Evolutionary conservation across 2,113 vertebrate genomes (phyloP).

Genomic region (Cryptomyrus ogoouensis): DNA sequence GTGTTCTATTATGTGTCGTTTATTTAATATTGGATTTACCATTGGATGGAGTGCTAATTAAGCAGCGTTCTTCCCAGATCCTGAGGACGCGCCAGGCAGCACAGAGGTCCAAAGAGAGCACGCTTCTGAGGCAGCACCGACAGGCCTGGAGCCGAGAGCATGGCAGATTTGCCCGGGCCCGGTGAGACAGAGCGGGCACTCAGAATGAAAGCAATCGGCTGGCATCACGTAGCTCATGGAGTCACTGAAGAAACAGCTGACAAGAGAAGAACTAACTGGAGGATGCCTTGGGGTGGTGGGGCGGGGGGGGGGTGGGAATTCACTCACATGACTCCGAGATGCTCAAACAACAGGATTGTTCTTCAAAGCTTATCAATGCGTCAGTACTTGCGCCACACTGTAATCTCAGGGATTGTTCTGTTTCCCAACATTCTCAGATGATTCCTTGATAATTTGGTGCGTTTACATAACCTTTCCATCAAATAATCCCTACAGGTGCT

Average conservation of each 20-base stretch:
- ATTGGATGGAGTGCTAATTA: not conserved
- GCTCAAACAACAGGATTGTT: not conserved
- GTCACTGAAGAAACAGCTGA: not conserved
- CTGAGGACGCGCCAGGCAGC: slow-evolving; percentile 64
- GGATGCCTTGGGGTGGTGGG: not conserved
- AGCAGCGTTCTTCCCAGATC: slow-evolving; percentile 61
- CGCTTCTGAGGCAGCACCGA: slow-evolving; percentile 73
- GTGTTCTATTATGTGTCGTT: not conserved
- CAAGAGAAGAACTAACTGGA: not conserved
- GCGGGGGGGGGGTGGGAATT: not conserved
- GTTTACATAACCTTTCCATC: not conserved
- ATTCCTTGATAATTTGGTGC: not conserved
- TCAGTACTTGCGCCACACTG: not conserved
- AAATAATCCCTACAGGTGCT: not conserved
- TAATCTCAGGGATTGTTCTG: not conserved
- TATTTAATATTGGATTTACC: not conserved
- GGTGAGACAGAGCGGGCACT: slow-evolving; percentile 59
- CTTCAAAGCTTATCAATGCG: not conserved
- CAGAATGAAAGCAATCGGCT: not conserved
- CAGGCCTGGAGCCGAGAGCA: slow-evolving; percentile 81
- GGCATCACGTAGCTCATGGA: not conserved
- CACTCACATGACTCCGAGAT: not conserved
- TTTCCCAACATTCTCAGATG: not conserved
- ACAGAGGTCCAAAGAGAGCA: slow-evolving; percentile 73
- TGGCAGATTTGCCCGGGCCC: slow-evolving; percentile 59